These are phyloP conservation scores for Prosopocoilus inquinatus DNA, from an alignment of 2,888 invertebrate species.

Conservation along the genomic window DNA sequence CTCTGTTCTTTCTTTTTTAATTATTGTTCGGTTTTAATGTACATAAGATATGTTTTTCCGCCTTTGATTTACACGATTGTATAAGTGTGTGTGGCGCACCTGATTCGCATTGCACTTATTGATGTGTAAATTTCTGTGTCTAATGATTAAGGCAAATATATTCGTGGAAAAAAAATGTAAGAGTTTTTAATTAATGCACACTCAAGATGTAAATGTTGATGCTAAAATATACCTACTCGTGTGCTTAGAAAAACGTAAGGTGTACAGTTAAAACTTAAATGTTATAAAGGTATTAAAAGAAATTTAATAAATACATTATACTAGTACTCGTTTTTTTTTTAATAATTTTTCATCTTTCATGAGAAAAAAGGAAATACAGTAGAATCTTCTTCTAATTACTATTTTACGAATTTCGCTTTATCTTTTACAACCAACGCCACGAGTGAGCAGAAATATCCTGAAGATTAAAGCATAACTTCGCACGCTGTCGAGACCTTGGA, in stretches of 20 bases:
- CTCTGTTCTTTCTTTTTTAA: not conserved
- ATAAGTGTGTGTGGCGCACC: not conserved
- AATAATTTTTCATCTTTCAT: not conserved
- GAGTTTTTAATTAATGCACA: constrained; percentile 14
- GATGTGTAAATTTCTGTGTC: not conserved
- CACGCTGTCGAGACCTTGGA: no score
- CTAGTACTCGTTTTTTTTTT: not conserved
- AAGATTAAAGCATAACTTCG: no score
- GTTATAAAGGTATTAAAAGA: constrained; percentile 1
- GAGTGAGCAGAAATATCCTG: no score
- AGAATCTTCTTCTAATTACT: no score
- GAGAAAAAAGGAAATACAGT: not conserved
- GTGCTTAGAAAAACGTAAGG: constrained; percentile 18
- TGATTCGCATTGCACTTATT: not conserved
- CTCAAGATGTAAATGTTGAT: constrained; percentile 26
- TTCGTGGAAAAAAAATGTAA: not conserved
- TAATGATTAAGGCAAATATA: not conserved
- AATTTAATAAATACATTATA: not conserved
- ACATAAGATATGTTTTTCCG: not conserved
- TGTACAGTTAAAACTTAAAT: constrained; percentile 15
- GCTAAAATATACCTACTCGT: constrained; percentile 18
- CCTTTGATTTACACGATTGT: not conserved
- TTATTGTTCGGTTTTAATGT: not conserved
- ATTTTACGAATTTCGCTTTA: no score
- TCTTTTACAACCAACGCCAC: no score